These are phyloP conservation scores for Anthonomus grandis DNA, from an alignment of 1,140 invertebrate genomes.

Conservation along the genomic window DNA sequence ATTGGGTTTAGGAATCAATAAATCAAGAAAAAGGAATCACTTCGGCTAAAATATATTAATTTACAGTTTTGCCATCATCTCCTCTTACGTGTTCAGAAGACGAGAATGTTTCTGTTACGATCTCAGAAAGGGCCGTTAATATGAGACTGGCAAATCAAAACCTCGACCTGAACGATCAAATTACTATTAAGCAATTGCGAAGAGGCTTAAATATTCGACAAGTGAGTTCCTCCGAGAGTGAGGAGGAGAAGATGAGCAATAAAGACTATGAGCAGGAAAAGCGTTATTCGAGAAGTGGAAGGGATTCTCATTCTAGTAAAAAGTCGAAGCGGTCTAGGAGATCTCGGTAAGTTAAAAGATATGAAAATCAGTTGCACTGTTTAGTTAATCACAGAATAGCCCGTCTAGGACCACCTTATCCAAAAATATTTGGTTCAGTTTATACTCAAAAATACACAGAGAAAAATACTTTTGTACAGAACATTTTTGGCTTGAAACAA, in stretches of 20 bases:
- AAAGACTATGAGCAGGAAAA: conserved; percentile 38
- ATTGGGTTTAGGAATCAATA: too few relatives aligned
- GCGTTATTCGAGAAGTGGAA: conserved; percentile 36
- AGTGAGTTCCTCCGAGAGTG: conserved; percentile 27
- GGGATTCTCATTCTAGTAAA: conserved; percentile 37
- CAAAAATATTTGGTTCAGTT: too few relatives aligned
- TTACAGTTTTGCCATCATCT: conserved; percentile 36
- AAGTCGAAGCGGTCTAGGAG: conserved; percentile 12
- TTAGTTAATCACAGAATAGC: too few relatives aligned
- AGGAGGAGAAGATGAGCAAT: conserved; percentile 31
- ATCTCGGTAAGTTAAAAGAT: conserved; percentile 11
- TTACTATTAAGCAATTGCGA: conserved; percentile 52
- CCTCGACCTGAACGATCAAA: conserved; percentile 53
- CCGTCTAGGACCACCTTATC: too few relatives aligned
- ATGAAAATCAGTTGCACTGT: too few relatives aligned
- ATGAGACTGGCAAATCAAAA: conserved; percentile 54
- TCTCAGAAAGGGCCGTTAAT: conserved; percentile 55
- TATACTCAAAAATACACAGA: too few relatives aligned
- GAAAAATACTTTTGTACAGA: too few relatives aligned
- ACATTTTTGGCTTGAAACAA: too few relatives aligned
- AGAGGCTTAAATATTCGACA: conserved; percentile 46
- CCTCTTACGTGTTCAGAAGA: conserved; percentile 52
- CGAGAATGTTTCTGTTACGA: conserved; percentile 53
- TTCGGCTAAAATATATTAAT: too few relatives aligned
- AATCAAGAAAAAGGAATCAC: too few relatives aligned